Evolutionary conservation across 2,888 invertebrate species (phyloP).

Genomic region (Lamellibrachia satsuma): DNA sequence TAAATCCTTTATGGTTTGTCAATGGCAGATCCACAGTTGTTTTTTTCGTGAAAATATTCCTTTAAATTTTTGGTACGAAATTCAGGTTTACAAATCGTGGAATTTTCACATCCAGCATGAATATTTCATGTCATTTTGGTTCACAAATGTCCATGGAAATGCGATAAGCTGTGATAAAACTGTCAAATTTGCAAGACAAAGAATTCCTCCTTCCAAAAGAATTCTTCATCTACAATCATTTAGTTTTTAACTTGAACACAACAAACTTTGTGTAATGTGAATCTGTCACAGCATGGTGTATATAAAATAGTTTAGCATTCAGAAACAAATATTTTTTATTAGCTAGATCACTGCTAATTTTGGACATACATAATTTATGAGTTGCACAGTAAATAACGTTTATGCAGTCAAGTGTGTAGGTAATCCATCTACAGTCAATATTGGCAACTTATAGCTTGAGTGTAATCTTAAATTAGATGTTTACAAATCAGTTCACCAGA

Average conservation of each 20-base stretch:
- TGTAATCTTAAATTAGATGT: background rate
- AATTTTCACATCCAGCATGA: background rate
- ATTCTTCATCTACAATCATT: background rate
- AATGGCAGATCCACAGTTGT: too few species aligned
- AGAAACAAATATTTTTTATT: background rate
- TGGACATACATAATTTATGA: slow-evolving; percentile 4
- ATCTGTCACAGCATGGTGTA: background rate
- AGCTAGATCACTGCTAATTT: background rate
- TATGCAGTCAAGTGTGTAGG: background rate
- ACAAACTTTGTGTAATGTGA: background rate
- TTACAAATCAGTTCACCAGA: background rate
- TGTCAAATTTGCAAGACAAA: background rate
- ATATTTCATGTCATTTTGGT: background rate
- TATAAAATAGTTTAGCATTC: background rate
- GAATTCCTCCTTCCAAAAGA: background rate
- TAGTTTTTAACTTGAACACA: background rate
- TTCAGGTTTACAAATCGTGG: background rate
- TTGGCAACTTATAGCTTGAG: background rate
- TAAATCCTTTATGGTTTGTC: too few species aligned
- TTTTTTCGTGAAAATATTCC: too few species aligned
- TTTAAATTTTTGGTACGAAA: background rate
- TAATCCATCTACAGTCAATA: background rate
- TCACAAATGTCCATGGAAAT: background rate
- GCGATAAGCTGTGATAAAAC: background rate
- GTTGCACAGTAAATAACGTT: background rate